Evolutionary conservation across 2,797 vertebrate genomes (phyloP).

Genomic region (Danionella dracula): DNA sequence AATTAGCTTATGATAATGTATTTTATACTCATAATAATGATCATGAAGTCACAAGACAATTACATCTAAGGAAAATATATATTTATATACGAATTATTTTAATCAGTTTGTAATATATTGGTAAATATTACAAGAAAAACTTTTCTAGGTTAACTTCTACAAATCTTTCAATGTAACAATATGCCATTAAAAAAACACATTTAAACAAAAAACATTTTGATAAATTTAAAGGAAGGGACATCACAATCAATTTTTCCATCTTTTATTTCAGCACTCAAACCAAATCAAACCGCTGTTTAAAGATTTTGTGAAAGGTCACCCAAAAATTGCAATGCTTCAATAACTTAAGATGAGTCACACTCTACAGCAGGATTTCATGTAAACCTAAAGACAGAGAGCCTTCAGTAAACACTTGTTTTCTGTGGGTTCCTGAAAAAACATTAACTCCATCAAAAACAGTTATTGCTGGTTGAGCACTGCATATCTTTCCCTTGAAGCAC

Average conservation of each 20-base stretch:
- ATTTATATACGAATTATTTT: no score
- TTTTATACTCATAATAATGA: no score
- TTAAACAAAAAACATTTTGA: background rate
- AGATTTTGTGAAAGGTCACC: conserved; percentile 49
- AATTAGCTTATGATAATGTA: no score
- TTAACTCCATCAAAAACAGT: conserved; percentile 14
- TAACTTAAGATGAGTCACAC: conserved; percentile 57
- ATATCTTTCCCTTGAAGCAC: conserved; percentile 27
- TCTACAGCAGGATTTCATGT: conserved; percentile 46
- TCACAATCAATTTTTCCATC: conserved; percentile 55
- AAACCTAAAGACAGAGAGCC: conserved; percentile 42
- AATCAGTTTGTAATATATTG: no score
- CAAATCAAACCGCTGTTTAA: conserved; percentile 54
- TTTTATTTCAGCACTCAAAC: conserved; percentile 68
- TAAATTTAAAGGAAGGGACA: no score
- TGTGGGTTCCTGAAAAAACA: conserved; percentile 30
- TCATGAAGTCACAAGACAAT: no score
- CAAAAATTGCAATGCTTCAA: conserved; percentile 55
- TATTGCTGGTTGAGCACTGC: conserved; percentile 45
- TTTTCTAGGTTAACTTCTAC: no score
- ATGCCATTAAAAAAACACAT: no score
- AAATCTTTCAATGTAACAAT: no score
- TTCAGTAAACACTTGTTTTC: conserved; percentile 42
- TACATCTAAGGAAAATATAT: no score
- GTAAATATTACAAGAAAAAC: no score